Conservation (phyloP, 2,797 vertebrate genomes). For the Premnoplex brunnescens region DNA sequence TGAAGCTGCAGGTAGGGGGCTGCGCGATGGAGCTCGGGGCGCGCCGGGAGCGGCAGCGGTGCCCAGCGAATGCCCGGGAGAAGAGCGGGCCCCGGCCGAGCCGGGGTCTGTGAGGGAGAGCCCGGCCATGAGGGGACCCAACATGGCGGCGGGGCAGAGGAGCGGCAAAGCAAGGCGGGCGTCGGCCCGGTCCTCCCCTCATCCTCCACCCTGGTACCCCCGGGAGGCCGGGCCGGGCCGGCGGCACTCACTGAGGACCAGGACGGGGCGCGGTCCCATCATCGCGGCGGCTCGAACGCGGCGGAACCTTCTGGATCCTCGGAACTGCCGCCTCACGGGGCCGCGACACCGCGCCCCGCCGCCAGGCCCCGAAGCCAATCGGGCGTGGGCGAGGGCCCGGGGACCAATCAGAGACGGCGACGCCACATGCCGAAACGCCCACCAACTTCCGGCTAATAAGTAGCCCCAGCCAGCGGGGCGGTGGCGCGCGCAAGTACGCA, state of each 20-base stretch:
- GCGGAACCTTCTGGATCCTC: slow-evolving; percentile 81
- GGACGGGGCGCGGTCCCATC: slow-evolving; percentile 48
- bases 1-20: too few species aligned
- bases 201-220: rapidly evolving
- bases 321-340: background rate
- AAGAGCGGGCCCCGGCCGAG: rapidly evolving
- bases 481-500: rapidly evolving
- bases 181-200: too few species aligned
- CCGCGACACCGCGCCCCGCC: background rate
- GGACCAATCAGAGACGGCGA: background rate
- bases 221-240: background rate
- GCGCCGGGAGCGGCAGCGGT: background rate
- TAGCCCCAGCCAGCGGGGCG: rapidly evolving
- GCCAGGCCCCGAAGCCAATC: background rate
- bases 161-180: too few species aligned
- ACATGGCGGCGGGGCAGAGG: background rate
- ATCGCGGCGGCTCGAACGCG: background rate
- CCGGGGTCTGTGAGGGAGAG: rapidly evolving
- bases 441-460: background rate
- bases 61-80: rapidly evolving
- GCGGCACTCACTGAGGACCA: slow-evolving; percentile 46
- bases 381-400: rapidly evolving
- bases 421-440: background rate
- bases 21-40: too few species aligned
- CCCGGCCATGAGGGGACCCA: background rate